These are phyloP conservation scores for Eriosoma lanigerum DNA, from an alignment of 1,140 invertebrate genomes.

Conservation along the genomic window DNA sequence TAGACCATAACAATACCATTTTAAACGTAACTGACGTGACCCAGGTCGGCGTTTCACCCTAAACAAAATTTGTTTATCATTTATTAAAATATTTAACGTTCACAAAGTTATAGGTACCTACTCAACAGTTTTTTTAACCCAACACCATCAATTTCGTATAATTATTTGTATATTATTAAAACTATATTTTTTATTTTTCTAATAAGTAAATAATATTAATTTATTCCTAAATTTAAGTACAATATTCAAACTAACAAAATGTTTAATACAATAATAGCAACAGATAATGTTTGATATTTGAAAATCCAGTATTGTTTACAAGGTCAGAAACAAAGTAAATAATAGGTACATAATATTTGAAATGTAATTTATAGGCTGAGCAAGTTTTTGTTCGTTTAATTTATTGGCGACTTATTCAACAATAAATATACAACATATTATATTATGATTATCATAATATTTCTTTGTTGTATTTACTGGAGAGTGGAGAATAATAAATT, in stretches of 20 bases:
- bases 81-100: constrained; percentile 12
- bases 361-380: constrained; percentile 37
- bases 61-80: constrained; percentile 7
- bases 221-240: no score
- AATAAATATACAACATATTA: background rate
- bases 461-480: background rate
- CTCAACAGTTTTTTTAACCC: background rate
- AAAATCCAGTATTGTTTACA: constrained; percentile 11
- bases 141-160: no score
- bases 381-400: constrained; percentile 35
- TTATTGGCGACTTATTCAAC: constrained; percentile 12
- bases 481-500: background rate
- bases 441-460: constrained; percentile 17
- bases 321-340: constrained; percentile 17
- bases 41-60: constrained; percentile 12
- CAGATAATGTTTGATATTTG: background rate
- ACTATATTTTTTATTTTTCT: no score
- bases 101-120: background rate
- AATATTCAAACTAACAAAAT: no score
- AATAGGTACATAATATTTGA: background rate
- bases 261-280: background rate
- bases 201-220: no score
- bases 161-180: no score
- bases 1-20: constrained; percentile 7
- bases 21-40: background rate